Percentiles rank a stretch among this genome's conserved stretches.
These are phyloP conservation scores for Nephrotoma appendiculata DNA, from an alignment of 2,888 invertebrate genomes.

Conservation along the genomic window DNA sequence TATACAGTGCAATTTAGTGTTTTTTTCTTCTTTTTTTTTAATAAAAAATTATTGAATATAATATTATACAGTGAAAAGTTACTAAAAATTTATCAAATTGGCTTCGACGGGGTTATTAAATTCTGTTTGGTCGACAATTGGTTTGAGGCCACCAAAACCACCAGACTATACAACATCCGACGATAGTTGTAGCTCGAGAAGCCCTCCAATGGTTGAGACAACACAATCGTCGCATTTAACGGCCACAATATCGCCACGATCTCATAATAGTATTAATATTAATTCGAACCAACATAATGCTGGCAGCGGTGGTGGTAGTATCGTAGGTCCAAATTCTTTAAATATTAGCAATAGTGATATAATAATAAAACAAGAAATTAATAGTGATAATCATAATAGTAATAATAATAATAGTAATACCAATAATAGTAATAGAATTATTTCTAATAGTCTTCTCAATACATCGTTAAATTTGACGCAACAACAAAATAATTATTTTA, in stretches of 20 bases:
- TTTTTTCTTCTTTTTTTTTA: too few relatives aligned
- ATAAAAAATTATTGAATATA: neutral
- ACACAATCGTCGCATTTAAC: constrained; percentile 12
- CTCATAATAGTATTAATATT: constrained; percentile 5
- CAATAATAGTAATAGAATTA: constrained; percentile 7
- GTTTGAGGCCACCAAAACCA: constrained; percentile 24
- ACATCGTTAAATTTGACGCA: neutral
- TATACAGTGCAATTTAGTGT: neutral
- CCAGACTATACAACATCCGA: constrained; percentile 23
- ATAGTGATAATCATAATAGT: neutral
- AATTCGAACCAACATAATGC: neutral
- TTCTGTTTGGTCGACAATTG: constrained; percentile 32
- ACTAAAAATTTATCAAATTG: neutral
- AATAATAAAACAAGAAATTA: constrained; percentile 4
- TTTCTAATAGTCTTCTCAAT: constrained; percentile 16
- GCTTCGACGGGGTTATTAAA: constrained; percentile 28
- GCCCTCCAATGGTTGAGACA: constrained; percentile 17
- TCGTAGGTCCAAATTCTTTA: neutral
- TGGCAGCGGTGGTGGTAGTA: neutral
- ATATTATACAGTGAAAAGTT: neutral
- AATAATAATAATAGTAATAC: constrained; percentile 6
- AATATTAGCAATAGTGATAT: neutral
- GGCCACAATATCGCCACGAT: neutral
- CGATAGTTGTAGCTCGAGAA: constrained; percentile 17
- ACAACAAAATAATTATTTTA: constrained; percentile 19